These are phyloP conservation scores for Atta cephalotes DNA, from an alignment of 1,140 invertebrate species.

Conservation along the genomic window DNA sequence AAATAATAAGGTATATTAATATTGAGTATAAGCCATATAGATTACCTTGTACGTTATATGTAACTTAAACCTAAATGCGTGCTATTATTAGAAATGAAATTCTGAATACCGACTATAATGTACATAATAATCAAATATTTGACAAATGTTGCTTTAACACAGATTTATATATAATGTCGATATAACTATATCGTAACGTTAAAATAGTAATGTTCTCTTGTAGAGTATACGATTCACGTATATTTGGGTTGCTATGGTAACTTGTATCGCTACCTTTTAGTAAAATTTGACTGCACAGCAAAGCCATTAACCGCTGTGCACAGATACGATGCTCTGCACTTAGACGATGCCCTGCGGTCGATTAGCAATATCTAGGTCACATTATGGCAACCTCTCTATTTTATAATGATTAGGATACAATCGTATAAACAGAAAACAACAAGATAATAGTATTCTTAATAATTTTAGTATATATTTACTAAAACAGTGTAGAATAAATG, in stretches of 20 bases:
- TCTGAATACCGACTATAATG: too few species aligned
- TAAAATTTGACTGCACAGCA: slow-evolving; percentile 49
- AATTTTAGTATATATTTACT: not conserved
- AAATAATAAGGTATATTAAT: too few species aligned
- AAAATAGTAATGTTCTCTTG: slow-evolving; percentile 35
- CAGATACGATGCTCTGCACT: slow-evolving; percentile 40
- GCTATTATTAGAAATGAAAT: too few species aligned
- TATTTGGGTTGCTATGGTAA: slow-evolving; percentile 25
- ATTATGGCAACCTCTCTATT: slow-evolving; percentile 17
- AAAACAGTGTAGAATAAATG: not conserved
- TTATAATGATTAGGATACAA: slow-evolving; percentile 8
- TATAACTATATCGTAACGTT: not conserved
- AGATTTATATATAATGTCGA: too few species aligned
- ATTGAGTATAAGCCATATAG: too few species aligned
- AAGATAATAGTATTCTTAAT: not conserved
- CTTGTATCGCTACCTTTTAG: slow-evolving; percentile 50
- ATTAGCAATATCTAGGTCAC: slow-evolving; percentile 49
- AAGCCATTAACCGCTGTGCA: slow-evolving; percentile 48
- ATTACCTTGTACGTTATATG: too few species aligned
- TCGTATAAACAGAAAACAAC: not conserved
- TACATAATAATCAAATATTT: not conserved
- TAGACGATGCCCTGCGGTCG: slow-evolving; percentile 47
- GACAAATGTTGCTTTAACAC: too few species aligned
- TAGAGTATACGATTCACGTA: not conserved
- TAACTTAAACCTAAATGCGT: too few species aligned